phyloP scores from a whole-genome alignment of 2,888 invertebrate genomes.

The Eupithecia exiguata region DNA sequence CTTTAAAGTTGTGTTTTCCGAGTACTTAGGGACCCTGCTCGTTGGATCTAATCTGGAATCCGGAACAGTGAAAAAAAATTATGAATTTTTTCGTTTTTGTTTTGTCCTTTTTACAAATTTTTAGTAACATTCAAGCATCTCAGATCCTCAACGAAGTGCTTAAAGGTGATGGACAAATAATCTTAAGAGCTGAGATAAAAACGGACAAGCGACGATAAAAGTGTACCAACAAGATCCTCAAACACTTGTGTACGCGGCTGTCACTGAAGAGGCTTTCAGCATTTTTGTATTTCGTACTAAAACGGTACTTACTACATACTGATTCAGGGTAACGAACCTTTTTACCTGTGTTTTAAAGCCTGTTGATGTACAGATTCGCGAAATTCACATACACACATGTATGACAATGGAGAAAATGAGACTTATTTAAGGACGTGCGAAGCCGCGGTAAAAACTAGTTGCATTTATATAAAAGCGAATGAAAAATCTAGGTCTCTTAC shows the following conservation, averaged over 20 bases:
- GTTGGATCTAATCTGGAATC: too few species aligned
- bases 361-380: neutral
- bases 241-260: constrained; percentile 8
- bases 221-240: neutral
- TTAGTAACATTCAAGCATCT: neutral
- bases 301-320: neutral
- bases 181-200: constrained; percentile 5
- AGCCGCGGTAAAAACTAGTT: neutral
- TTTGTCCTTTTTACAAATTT: neutral
- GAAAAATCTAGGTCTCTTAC: neutral
- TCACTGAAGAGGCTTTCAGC: constrained; percentile 1
- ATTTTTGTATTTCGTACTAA: neutral
- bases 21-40: too few species aligned
- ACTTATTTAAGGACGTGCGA: neutral
- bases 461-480: neutral
- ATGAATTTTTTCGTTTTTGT: neutral
- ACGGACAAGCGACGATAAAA: constrained; percentile 13
- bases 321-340: neutral
- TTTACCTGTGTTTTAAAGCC: neutral
- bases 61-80: too few species aligned
- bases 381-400: too few species aligned
- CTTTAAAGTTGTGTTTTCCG: too few species aligned
- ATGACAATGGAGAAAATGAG: too few species aligned
- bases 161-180: constrained; percentile 11
- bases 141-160: neutral